A percentile compares a stretch with the other conserved stretches of the same genome.
phyloP scores from a whole-genome alignment of 2,113 vertebrate species.

The Diphyllodes magnificus region DNA sequence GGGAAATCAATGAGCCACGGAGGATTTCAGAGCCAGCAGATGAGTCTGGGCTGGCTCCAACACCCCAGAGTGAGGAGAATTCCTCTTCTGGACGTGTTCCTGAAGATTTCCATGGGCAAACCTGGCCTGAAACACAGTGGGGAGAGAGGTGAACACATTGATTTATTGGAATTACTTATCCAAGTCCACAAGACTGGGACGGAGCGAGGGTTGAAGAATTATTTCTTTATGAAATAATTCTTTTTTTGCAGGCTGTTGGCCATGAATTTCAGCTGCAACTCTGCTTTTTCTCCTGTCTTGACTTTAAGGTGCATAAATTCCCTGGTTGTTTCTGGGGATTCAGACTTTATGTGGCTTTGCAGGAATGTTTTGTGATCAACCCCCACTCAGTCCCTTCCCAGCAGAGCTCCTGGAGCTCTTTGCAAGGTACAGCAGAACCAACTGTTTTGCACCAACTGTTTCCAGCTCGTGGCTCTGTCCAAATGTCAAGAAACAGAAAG shows the following conservation, averaged over 20 bases:
- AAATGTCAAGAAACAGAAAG: background rate
- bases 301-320: background rate
- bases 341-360: background rate
- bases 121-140: background rate
- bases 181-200: background rate
- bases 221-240: background rate
- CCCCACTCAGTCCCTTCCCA: background rate
- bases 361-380: background rate
- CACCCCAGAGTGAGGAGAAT: background rate
- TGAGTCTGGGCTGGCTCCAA: background rate
- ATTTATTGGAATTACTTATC: background rate
- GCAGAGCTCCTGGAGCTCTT: background rate
- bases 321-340: background rate
- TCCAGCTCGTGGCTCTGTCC: background rate
- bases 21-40: background rate
- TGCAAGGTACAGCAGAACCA: background rate
- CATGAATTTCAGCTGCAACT: background rate
- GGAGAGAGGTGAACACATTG: background rate
- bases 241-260: background rate
- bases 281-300: background rate
- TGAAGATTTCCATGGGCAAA: background rate
- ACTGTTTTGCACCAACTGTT: background rate
- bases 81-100: background rate
- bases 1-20: background rate
- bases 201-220: background rate